Percentiles rank a stretch among this genome's conserved stretches.
Evolutionary conservation across 2,797 vertebrate genomes (phyloP).

Genomic region (Rhinella marina): DNA sequence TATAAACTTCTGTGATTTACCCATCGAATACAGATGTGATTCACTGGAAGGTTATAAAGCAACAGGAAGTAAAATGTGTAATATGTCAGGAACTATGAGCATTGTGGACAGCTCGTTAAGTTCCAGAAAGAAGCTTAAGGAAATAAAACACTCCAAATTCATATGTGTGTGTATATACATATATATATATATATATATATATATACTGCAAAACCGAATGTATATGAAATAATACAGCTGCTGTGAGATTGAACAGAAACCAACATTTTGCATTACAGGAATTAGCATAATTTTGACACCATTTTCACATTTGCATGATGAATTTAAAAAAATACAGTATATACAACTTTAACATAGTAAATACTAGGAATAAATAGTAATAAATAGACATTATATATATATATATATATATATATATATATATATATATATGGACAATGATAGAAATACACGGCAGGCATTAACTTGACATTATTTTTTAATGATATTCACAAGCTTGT

Average conservation of each 20-base stretch:
- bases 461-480: constrained; percentile 34
- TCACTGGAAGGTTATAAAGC: neutral
- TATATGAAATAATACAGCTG: constrained; percentile 1
- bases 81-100: constrained; percentile 21
- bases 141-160: constrained; percentile 22
- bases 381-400: constrained; percentile 38
- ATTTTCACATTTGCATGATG: constrained; percentile 64
- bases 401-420: constrained; percentile 11
- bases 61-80: constrained; percentile 30
- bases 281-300: constrained; percentile 65
- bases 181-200: constrained; percentile 8
- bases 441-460: constrained; percentile 61
- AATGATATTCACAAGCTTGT: constrained; percentile 17
- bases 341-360: constrained; percentile 68
- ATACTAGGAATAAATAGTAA: constrained; percentile 65
- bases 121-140: neutral
- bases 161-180: neutral
- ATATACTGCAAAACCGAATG: neutral
- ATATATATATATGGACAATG: constrained; percentile 44
- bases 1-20: neutral
- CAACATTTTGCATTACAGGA: constrained; percentile 64
- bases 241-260: constrained; percentile 19
- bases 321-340: constrained; percentile 57
- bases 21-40: neutral
- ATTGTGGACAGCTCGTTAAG: neutral